Percentiles rank a stretch among this genome's conserved stretches.
These are phyloP conservation scores for Dioctria rufipes DNA, from an alignment of 2,888 invertebrate genomes.

Conservation along the genomic window DNA sequence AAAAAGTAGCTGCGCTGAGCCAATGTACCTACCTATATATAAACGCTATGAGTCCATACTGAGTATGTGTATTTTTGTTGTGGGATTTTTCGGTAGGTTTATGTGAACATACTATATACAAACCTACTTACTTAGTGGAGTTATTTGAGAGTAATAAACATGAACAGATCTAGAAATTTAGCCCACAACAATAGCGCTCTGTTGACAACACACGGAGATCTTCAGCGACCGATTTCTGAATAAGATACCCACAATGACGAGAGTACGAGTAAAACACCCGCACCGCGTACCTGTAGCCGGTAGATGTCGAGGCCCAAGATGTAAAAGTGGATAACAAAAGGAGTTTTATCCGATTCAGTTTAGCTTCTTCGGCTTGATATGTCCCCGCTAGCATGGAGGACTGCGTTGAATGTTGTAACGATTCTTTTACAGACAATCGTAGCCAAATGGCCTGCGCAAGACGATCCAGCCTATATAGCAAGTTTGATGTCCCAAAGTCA, in stretches of 20 bases:
- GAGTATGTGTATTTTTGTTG: background rate
- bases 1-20: slow-evolving; percentile 7
- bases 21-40: too few relatives aligned
- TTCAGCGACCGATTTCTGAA: slow-evolving; percentile 39
- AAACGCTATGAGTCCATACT: background rate
- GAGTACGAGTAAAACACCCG: slow-evolving; percentile 40
- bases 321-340: slow-evolving; percentile 53
- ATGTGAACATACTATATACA: too few relatives aligned
- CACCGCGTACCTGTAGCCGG: slow-evolving; percentile 28
- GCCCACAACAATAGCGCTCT: slow-evolving; percentile 38
- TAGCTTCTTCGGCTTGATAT: slow-evolving; percentile 7
- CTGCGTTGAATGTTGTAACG: slow-evolving; percentile 8
- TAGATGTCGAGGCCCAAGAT: slow-evolving; percentile 41
- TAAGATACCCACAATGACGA: slow-evolving; percentile 39
- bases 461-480: slow-evolving; percentile 24
- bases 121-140: slow-evolving; percentile 9
- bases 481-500: slow-evolving; percentile 58
- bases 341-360: slow-evolving; percentile 52
- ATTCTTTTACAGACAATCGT: slow-evolving; percentile 36
- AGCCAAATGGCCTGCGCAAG: slow-evolving; percentile 37
- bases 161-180: slow-evolving; percentile 45
- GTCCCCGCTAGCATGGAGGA: background rate
- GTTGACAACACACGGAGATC: slow-evolving; percentile 36
- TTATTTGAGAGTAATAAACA: slow-evolving; percentile 45
- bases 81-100: background rate